phyloP scores from a whole-genome alignment of 2,113 vertebrate species.

The Paraplagusia blochii region DNA sequence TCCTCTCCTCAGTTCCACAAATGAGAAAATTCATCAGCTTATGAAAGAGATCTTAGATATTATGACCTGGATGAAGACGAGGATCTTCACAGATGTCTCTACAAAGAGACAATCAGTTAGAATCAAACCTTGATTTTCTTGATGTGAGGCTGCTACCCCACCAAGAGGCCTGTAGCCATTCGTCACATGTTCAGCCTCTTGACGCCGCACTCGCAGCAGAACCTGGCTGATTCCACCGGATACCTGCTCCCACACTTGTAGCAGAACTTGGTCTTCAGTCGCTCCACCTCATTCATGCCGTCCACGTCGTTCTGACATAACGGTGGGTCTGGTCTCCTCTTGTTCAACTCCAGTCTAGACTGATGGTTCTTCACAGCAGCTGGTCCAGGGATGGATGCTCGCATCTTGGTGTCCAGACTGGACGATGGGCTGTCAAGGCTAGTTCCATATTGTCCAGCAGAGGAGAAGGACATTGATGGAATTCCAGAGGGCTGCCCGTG shows the following conservation, averaged over 20 bases:
- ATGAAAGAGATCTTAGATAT: too few relatives aligned
- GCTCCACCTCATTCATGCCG: slow-evolving; percentile 62
- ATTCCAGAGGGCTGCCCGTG: slow-evolving; percentile 73
- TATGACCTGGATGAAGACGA: too few relatives aligned
- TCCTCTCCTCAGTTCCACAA: too few relatives aligned
- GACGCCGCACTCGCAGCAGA: slow-evolving; percentile 96
- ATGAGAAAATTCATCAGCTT: too few relatives aligned
- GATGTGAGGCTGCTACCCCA: too few relatives aligned
- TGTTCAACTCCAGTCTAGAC: slow-evolving; percentile 74
- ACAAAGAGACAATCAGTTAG: too few relatives aligned
- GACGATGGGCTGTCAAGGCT: slow-evolving; percentile 75
- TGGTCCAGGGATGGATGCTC: slow-evolving; percentile 72
- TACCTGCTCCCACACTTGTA: slow-evolving; percentile 93
- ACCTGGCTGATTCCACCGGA: slow-evolving; percentile 91
- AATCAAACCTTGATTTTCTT: too few relatives aligned
- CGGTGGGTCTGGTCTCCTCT: slow-evolving; percentile 81
- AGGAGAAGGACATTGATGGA: slow-evolving; percentile 76
- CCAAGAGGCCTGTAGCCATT: background rate
- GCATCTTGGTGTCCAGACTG: slow-evolving; percentile 73
- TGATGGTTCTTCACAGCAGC: slow-evolving; percentile 74
- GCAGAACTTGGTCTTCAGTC: slow-evolving; percentile 87
- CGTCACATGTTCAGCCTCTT: slow-evolving; percentile 81
- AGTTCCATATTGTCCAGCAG: slow-evolving; percentile 70
- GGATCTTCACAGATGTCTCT: too few relatives aligned
- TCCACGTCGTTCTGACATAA: slow-evolving; percentile 53